phyloP scores from a whole-genome alignment of 2,797 vertebrate species.

The Megalops cyprinoides region DNA sequence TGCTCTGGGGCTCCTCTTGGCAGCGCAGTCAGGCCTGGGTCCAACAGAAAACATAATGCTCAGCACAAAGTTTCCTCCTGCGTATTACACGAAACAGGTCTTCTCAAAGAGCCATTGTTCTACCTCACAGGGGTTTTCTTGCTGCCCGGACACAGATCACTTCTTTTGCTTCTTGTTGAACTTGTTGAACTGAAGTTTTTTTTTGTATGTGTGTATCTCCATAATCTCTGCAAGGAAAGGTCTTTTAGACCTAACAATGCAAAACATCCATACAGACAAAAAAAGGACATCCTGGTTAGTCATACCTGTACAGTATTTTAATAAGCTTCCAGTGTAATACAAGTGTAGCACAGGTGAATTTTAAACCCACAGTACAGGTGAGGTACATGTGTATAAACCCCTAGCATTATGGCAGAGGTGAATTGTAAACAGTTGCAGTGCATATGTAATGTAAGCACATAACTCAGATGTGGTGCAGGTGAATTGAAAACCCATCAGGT shows the following conservation, averaged over 20 bases:
- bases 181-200: background rate
- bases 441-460: no score
- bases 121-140: background rate
- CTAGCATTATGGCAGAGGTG: no score
- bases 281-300: background rate
- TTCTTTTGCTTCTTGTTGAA: no score
- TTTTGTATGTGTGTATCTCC: background rate
- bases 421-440: no score
- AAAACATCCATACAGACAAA: background rate
- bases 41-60: background rate
- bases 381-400: no score
- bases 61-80: background rate
- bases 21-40: background rate
- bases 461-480: no score
- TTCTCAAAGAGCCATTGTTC: background rate
- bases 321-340: no score
- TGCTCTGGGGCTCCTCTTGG: background rate
- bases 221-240: background rate
- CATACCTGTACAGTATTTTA: background rate
- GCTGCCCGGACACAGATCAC: background rate
- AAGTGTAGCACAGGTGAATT: no score
- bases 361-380: no score
- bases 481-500: no score
- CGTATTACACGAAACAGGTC: no score
- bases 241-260: background rate